Base-by-base conservation (phyloP, 2,888 invertebrate species). In the Ophonus ardosiacus region DNA sequence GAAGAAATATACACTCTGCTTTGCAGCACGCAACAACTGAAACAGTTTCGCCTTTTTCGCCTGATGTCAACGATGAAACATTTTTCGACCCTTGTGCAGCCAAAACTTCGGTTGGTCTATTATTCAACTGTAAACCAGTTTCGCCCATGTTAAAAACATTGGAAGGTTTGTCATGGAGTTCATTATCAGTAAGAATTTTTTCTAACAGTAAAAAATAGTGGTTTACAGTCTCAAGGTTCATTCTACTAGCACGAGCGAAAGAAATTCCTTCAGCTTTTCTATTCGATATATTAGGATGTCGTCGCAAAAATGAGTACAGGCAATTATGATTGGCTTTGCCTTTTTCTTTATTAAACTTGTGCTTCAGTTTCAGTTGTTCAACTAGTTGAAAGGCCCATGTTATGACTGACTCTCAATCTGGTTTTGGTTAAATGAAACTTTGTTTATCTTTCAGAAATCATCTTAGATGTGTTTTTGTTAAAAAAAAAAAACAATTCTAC, bases 1-100 rank as follows among this genome's bases (percentile, higher is more conserved):
- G 86, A 10, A 86, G 51, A 56, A 86, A 86, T 61, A 78, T 15
- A n/a, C 83, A 80, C 86, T 88, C 88, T 10, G 88, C 90, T 87
- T 89, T 90, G 84, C 89, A 90, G 82, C 90, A 90, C 3, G 88
- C 88, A 24, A 90, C 88, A 1, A 90, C 84, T 1, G 89, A 87
- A 17, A 89, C 87, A 21, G 74, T 86, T 71, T 63, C 86, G 40
- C 84, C 85, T 81, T 51, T 86, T 84, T 84, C 78, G 13, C 51
- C 24, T 43, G 57, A 63, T 10, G 61, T 84, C 40, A 78, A 51
- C 10, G n/a, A 13, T 31, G 68, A 13, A 24, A 68, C 68, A 18
- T 18, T 24, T 38, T 68, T 68, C 18, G 68, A 68, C 18, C 21
- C 68, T 18, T 68, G 31, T 68, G 13, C 68, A 18, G 31, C 68